These are phyloP conservation scores for Pomacea canaliculata DNA, from an alignment of 2,888 invertebrate genomes.

Conservation along the genomic window DNA sequence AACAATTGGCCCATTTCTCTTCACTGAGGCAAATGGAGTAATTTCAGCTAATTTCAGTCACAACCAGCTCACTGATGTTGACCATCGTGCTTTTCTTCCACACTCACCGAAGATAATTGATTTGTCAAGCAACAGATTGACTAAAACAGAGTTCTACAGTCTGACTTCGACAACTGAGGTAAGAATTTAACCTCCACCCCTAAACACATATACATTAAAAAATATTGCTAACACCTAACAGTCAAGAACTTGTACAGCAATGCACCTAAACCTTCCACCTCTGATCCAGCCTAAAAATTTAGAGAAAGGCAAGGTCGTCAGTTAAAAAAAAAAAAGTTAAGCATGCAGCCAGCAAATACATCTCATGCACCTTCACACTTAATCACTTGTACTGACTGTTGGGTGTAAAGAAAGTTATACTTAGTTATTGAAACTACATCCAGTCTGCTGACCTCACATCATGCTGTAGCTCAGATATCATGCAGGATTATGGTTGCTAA, in stretches of 20 bases:
- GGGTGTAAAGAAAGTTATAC: not conserved
- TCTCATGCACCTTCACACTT: not conserved
- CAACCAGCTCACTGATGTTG: constrained; percentile 52
- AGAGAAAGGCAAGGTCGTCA: no score
- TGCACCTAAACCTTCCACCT: no score
- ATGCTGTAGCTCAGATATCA: not conserved
- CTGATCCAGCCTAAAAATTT: no score
- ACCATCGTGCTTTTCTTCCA: constrained; percentile 54
- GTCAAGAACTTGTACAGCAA: no score
- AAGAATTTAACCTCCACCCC: not conserved
- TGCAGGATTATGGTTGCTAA: no score
- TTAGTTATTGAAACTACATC: no score
- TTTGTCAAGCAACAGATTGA: constrained; percentile 56
- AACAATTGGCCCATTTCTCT: constrained; percentile 45
- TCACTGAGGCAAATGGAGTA: constrained; percentile 48
- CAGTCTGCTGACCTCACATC: not conserved
- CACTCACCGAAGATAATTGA: constrained; percentile 53
- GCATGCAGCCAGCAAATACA: not conserved
- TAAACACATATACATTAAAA: no score
- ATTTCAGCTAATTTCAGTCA: constrained; percentile 51
- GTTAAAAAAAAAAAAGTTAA: no score
- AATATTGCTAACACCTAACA: no score
- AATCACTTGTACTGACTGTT: not conserved
- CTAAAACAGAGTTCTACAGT: constrained; percentile 46
- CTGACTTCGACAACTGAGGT: constrained; percentile 48